Percentiles rank a stretch among this genome's conserved stretches.
These are phyloP conservation scores for Origma solitaria DNA, from an alignment of 2,113 vertebrate species.

Conservation along the genomic window DNA sequence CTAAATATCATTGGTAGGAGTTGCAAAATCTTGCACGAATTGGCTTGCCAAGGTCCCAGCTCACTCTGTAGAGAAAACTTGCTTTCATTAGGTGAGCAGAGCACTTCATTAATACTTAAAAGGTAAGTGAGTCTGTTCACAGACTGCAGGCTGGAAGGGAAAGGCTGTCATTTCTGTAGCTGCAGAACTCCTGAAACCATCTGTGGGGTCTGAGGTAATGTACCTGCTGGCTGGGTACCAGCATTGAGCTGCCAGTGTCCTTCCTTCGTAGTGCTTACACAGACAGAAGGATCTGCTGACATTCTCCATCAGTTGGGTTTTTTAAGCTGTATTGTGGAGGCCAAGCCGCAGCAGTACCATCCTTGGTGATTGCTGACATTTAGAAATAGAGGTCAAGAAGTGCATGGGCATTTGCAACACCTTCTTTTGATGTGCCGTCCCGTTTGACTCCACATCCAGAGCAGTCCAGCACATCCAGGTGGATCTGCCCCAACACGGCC, in stretches of 20 bases:
- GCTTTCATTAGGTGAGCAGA: background rate
- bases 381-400: background rate
- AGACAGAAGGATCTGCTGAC: background rate
- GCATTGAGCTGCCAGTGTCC: background rate
- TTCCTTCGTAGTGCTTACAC: background rate
- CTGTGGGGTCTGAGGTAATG: background rate
- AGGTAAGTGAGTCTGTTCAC: background rate
- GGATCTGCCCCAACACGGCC: background rate
- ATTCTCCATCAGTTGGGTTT: background rate
- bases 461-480: background rate
- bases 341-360: background rate
- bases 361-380: background rate
- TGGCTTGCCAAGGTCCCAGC: background rate
- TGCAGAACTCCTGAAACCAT: background rate
- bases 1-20: background rate
- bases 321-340: background rate
- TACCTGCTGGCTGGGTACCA: background rate
- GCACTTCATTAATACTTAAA: background rate
- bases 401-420: background rate
- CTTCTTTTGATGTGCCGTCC: background rate
- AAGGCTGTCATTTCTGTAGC: background rate
- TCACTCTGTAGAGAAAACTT: background rate
- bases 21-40: background rate
- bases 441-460: rapidly evolving
- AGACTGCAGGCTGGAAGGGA: background rate